These are phyloP conservation scores for Osmoderma eremita DNA, from an alignment of 2,888 invertebrate genomes.

Conservation along the genomic window DNA sequence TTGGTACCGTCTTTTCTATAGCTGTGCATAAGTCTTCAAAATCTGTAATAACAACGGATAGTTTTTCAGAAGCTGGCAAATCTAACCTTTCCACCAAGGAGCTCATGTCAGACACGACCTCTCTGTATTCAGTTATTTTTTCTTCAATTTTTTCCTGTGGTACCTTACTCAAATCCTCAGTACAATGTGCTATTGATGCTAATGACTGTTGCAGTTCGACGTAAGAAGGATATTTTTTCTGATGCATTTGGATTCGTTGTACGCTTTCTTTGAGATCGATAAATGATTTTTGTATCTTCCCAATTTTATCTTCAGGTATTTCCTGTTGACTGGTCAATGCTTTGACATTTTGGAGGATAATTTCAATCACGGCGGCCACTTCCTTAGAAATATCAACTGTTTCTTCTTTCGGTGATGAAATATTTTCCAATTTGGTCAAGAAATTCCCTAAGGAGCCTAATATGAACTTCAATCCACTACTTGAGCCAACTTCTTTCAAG, in stretches of 20 bases:
- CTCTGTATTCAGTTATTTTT: neutral
- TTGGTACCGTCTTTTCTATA: neutral
- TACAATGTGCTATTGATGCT: neutral
- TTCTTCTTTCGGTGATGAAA: constrained; percentile 29
- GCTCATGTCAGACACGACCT: neutral
- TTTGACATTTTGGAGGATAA: constrained; percentile 42
- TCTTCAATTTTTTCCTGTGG: neutral
- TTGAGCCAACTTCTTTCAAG: constrained; percentile 28
- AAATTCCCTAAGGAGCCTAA: constrained; percentile 42
- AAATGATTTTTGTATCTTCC: constrained; percentile 15
- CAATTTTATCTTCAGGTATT: constrained; percentile 37
- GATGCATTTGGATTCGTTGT: constrained; percentile 3
- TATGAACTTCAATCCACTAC: constrained; percentile 45
- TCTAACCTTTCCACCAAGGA: neutral
- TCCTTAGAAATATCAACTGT: constrained; percentile 48
- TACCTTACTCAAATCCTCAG: neutral
- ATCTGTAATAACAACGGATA: neutral
- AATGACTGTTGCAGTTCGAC: constrained; percentile 14
- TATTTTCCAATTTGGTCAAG: constrained; percentile 39
- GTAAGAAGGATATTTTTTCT: neutral
- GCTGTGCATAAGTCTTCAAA: neutral
- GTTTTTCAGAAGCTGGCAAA: constrained; percentile 5
- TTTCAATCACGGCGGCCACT: constrained; percentile 31
- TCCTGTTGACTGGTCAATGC: constrained; percentile 38
- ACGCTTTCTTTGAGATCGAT: neutral